phyloP scores from a whole-genome alignment of 1,140 invertebrate species.

The Eriocheir sinensis region DNA sequence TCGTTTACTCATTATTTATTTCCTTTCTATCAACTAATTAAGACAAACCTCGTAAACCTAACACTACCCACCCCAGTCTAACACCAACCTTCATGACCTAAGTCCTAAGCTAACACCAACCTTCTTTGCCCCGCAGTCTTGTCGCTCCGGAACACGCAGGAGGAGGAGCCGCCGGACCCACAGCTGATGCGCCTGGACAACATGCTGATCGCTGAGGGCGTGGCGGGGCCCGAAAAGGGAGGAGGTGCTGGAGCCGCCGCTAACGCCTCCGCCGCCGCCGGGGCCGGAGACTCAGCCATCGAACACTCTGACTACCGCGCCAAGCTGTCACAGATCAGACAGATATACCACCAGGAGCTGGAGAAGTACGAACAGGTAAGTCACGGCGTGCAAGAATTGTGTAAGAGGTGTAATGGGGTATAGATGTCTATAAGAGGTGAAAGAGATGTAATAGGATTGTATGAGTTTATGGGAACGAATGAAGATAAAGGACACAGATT shows the following conservation, averaged over 20 bases:
- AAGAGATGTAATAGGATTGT: too few species aligned
- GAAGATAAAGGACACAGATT: too few species aligned
- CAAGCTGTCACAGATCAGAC: constrained; percentile 99
- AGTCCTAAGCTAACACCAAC: constrained; percentile 13
- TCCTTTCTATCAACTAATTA: background rate
- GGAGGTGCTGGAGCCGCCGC: constrained; percentile 95
- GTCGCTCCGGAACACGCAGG: constrained; percentile 90
- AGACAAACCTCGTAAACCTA: background rate
- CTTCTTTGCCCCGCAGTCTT: constrained; percentile 79
- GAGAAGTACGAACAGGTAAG: constrained; percentile 98
- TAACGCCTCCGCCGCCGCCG: constrained; percentile 93
- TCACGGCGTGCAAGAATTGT: too few species aligned
- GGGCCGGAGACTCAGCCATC: constrained; percentile 88
- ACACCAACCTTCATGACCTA: background rate
- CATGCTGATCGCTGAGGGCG: constrained; percentile 99
- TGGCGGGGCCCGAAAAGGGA: constrained; percentile 98
- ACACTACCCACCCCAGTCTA: background rate
- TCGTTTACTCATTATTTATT: background rate
- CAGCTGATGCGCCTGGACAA: constrained; percentile 99
- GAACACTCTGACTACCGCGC: constrained; percentile 99
- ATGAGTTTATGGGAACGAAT: too few species aligned
- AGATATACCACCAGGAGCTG: constrained; percentile 99
- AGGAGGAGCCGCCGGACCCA: constrained; percentile 99
- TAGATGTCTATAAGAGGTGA: too few species aligned
- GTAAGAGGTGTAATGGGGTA: too few species aligned